A percentile compares a stretch with the other conserved stretches of the same genome.
Conservation (phyloP, 2,888 invertebrate genomes). For the Dione vanillae region DNA sequence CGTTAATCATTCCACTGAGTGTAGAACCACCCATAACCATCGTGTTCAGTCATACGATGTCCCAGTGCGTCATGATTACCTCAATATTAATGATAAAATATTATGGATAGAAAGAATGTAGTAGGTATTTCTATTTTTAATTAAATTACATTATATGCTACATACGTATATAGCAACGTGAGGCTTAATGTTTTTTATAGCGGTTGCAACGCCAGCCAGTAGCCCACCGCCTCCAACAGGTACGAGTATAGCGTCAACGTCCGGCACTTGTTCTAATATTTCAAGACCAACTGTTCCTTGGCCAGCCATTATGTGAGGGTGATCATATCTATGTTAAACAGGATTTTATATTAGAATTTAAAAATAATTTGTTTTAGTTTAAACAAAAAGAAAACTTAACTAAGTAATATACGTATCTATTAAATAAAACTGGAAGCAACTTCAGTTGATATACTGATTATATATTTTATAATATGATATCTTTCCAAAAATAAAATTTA, state of each 20-base stretch:
- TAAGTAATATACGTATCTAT: no score
- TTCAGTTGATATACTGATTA: no score
- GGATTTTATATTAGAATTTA: no score
- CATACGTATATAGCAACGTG: conserved; percentile 93
- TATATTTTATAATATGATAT: conserved; percentile 20
- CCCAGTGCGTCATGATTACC: no score
- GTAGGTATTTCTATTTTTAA: neutral
- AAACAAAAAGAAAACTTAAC: no score
- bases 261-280: conserved; percentile 94
- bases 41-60: no score
- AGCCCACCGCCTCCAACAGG: conserved; percentile 98
- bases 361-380: no score
- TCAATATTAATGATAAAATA: neutral
- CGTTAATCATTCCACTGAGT: no score
- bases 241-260: conserved; percentile 94
- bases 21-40: no score
- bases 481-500: neutral
- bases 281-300: conserved; percentile 97
- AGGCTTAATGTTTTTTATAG: conserved; percentile 94
- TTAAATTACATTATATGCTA: conserved; percentile 45
- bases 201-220: conserved; percentile 95
- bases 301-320: conserved; percentile 97
- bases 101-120: no score
- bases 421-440: no score
- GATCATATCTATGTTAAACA: conserved; percentile 89